Conservation (phyloP, 2,113 vertebrate species). For the Taurulus bubalis region DNA sequence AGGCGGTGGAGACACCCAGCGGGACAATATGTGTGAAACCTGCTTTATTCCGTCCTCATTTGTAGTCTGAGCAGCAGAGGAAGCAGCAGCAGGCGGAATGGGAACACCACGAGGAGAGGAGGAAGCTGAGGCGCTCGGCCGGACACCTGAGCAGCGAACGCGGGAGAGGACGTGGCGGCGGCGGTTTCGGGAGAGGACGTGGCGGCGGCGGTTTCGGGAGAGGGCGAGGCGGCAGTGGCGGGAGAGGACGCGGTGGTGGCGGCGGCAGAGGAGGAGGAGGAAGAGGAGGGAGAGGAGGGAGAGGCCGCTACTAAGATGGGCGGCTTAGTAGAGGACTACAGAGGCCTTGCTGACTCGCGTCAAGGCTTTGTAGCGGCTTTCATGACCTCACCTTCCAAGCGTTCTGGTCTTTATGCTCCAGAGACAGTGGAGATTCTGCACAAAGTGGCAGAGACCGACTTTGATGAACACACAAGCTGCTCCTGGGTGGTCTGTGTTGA, state of each 20-base stretch:
- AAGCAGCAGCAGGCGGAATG: slow-evolving; percentile 91
- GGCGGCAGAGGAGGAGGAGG: slow-evolving; percentile 16
- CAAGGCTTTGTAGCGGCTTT: not conserved
- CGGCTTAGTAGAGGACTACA: not conserved
- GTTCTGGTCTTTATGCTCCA: not conserved
- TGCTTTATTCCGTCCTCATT: not conserved
- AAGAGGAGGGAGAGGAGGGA: slow-evolving; percentile 40
- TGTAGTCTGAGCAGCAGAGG: slow-evolving; percentile 92
- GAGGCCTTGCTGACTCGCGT: not conserved
- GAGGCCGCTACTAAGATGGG: slow-evolving; percentile 69
- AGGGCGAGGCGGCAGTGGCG: slow-evolving; percentile 55
- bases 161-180: slow-evolving; percentile 37
- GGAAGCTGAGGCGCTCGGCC: slow-evolving; percentile 88
- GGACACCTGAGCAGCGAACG: slow-evolving; percentile 83
- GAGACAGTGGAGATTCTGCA: slow-evolving; percentile 1
- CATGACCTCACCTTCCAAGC: not conserved
- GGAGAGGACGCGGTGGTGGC: slow-evolving; percentile 33
- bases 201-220: slow-evolving; percentile 69
- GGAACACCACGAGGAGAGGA: slow-evolving; percentile 91
- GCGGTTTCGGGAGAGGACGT: slow-evolving; percentile 33
- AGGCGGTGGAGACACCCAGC: not conserved
- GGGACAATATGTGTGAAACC: not conserved
- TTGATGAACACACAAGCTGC: not conserved
- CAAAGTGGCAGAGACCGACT: slow-evolving; percentile 8
- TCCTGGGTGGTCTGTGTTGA: slow-evolving; percentile 55